Evolutionary conservation across 2,888 invertebrate species (phyloP), one percentile per base, ranked within the genome.

Genomic region (Lasioglossum oenotherae): DNA sequence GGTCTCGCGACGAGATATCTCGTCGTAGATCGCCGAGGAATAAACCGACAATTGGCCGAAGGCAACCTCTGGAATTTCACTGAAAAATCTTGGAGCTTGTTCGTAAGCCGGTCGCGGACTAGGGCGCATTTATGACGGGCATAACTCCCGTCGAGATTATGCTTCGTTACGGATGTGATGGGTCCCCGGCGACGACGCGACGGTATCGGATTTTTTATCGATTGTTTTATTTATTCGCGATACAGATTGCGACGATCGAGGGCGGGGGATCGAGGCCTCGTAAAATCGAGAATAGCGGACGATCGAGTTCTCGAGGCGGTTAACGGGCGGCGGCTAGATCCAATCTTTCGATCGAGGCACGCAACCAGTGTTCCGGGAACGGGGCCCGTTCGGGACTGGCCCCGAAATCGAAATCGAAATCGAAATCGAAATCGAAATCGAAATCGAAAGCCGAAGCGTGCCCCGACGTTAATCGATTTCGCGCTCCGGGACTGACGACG

Each of bases 401-500:
- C 57, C 12, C 57, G 73, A 75, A 78, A 81, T 74, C 53, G 23
- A 69, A 23, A 16, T 74, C 64, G 78, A 86, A 81, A 74, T n/a
- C n/a, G n/a, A 69, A 23, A 16, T 74, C 64, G 78, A 86, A 81
- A 74, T n/a, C 57, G 73, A 75, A 78, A 81, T 74, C 53, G 23
- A 69, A 23, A 16, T 74, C 64, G 78, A 86, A 81, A 74, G 76
- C 23, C 79, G 78, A 79, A 81, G 69, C 81, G 73, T 46, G 81
- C 69, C 74, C 3, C 8, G 46, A 46, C n/a, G 80, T 86, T 86
- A 75, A 86, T 87, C 82, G 82, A 86, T 86, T 86, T 87, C 86
- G 82, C 82, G 86, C 77, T 64, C 76, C 46, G 78, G 27, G 71
- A 46, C 74, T 19, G 46, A 12, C 71, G 67, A 46, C 78, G 75